A percentile compares a stretch with the other conserved stretches of the same genome.
Evolutionary conservation across 2,888 invertebrate genomes (phyloP).

Genomic region (Pseudococcus viburni): DNA sequence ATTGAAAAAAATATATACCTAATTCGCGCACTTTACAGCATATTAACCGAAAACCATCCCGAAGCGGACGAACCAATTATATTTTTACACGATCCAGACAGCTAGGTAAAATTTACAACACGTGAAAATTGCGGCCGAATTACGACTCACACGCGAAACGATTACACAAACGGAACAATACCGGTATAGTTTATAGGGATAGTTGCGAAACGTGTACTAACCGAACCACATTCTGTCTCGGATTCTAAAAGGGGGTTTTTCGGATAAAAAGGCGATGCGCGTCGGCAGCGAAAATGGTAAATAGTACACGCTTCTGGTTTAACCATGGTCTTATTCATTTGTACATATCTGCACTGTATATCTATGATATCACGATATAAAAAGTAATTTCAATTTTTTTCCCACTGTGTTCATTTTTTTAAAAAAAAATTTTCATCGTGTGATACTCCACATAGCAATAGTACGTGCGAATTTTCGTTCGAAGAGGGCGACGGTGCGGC

Average conservation of each 20-base stretch:
- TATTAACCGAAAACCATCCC: neutral
- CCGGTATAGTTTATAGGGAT: neutral
- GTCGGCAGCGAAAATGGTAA: neutral
- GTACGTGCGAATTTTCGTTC: neutral
- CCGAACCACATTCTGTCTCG: constrained; percentile 37
- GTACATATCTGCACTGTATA: neutral
- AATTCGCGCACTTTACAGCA: constrained; percentile 17
- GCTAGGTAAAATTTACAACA: constrained; percentile 1
- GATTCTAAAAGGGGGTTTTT: constrained; percentile 11
- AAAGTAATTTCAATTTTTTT: constrained; percentile 28
- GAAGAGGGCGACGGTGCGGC: neutral
- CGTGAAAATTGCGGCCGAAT: constrained; percentile 26
- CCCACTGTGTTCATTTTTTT: neutral
- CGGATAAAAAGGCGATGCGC: neutral
- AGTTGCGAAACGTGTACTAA: constrained; percentile 36
- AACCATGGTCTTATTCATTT: constrained; percentile 23
- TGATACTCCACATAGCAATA: neutral
- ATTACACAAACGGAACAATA: neutral
- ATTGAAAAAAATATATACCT: neutral
- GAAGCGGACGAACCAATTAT: neutral
- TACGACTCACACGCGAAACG: constrained; percentile 35
- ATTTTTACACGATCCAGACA: neutral
- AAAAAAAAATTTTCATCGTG: neutral
- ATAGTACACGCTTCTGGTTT: constrained; percentile 15
- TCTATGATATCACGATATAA: neutral